A percentile compares a stretch with the other conserved stretches of the same genome.
Evolutionary conservation across 2,888 invertebrate genomes (phyloP).

Genomic region (Polymixis flavicincta): DNA sequence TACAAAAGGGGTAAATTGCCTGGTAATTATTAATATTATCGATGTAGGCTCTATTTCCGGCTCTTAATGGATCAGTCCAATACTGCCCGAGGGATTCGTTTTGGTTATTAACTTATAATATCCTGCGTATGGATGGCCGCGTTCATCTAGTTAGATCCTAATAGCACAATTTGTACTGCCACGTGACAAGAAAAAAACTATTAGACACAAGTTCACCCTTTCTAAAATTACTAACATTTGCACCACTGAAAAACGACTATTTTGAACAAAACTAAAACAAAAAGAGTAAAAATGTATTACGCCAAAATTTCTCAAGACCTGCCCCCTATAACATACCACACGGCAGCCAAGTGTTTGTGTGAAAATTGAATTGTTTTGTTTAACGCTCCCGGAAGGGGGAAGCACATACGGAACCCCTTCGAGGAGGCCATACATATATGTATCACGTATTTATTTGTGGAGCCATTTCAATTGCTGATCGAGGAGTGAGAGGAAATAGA

Average conservation of each 20-base stretch:
- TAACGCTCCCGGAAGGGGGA: constrained; percentile 54
- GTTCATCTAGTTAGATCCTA: background rate
- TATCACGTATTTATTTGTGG: constrained; percentile 47
- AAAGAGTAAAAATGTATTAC: background rate
- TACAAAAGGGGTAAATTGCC: constrained; percentile 30
- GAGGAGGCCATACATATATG: constrained; percentile 48
- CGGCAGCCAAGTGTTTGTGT: constrained; percentile 50
- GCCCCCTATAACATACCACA: constrained; percentile 46
- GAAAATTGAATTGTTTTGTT: constrained; percentile 70
- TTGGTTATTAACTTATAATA: background rate
- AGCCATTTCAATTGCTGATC: constrained; percentile 52
- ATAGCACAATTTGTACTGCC: no score
- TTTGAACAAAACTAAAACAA: background rate
- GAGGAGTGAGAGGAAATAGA: constrained; percentile 26
- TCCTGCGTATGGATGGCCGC: background rate
- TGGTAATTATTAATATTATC: constrained; percentile 37
- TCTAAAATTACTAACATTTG: background rate
- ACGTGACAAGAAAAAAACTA: background rate
- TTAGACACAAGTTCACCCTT: background rate
- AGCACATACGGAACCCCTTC: constrained; percentile 27
- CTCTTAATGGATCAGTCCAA: background rate
- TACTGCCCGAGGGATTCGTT: background rate
- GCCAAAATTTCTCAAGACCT: background rate
- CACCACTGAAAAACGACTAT: no score
- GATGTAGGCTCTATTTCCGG: constrained; percentile 12